phyloP scores from a whole-genome alignment of 2,797 vertebrate species.

The Alauda arvensis region DNA sequence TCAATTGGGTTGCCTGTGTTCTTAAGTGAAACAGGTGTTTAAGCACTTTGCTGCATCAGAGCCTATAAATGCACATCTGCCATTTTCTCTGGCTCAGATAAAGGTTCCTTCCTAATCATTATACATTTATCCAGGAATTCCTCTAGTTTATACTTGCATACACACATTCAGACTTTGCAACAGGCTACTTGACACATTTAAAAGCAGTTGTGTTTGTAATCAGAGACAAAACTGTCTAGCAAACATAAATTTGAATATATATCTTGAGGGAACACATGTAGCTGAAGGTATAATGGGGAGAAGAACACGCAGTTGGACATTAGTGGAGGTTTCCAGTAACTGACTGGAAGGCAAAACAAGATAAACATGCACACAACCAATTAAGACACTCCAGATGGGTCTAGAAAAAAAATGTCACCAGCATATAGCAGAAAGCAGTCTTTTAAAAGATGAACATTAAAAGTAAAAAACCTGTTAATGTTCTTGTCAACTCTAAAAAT shows the following conservation, averaged over 20 bases:
- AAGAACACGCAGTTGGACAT: background rate
- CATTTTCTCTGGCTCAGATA: background rate
- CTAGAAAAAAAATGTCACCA: slow-evolving; percentile 1
- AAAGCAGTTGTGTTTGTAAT: slow-evolving; percentile 32
- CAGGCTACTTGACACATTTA: slow-evolving; percentile 37
- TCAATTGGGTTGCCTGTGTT: slow-evolving; percentile 18
- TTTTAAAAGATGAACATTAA: background rate
- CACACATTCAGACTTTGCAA: slow-evolving; percentile 11
- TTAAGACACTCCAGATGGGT: background rate
- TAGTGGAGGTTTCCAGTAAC: background rate
- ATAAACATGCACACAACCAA: background rate
- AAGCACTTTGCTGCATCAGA: slow-evolving; percentile 47
- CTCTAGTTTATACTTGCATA: slow-evolving; percentile 10
- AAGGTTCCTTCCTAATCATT: slow-evolving; percentile 29
- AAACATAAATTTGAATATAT: background rate
- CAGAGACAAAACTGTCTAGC: background rate
- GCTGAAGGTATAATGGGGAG: background rate
- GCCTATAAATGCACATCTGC: slow-evolving; percentile 17
- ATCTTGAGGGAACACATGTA: background rate
- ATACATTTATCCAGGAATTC: slow-evolving; percentile 7
- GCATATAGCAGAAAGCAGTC: background rate
- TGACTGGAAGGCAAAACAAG: background rate
- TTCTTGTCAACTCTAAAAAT: background rate
- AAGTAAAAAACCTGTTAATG: background rate
- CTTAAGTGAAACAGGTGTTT: slow-evolving; percentile 49